Evolutionary conservation across 2,113 vertebrate genomes (phyloP).

Genomic region (Dicerorhinus sumatrensis): DNA sequence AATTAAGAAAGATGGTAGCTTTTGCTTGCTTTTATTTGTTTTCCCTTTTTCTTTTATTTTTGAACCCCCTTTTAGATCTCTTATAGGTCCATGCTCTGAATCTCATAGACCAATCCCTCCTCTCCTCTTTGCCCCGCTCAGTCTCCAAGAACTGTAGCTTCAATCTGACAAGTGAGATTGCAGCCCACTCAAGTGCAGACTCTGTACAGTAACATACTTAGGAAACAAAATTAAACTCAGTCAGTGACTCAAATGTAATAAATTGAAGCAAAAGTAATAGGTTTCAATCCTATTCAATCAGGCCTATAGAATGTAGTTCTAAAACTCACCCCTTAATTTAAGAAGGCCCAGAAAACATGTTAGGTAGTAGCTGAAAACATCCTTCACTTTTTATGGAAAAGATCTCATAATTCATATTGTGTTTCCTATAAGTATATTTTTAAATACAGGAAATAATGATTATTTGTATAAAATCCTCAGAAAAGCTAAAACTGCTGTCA

Average conservation of each 20-base stretch:
- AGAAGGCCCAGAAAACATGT: not conserved
- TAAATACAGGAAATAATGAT: not conserved
- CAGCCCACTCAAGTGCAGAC: not conserved
- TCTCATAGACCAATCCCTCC: not conserved
- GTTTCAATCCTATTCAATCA: slow-evolving; percentile 14
- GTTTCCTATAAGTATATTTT: not conserved
- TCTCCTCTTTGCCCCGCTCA: not conserved
- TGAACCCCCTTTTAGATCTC: not conserved
- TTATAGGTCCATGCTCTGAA: not conserved
- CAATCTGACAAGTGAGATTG: not conserved
- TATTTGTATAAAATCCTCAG: not conserved
- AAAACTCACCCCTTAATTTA: not conserved
- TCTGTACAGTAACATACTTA: not conserved
- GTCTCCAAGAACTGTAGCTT: not conserved
- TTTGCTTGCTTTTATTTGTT: not conserved
- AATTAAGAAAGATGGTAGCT: not conserved
- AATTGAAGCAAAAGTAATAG: not conserved
- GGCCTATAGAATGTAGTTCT: not conserved
- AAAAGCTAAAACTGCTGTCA: not conserved
- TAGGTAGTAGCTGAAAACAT: not conserved
- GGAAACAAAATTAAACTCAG: not conserved
- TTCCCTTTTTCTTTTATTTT: not conserved
- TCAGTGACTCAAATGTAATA: not conserved
- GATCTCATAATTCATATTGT: not conserved
- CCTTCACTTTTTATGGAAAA: not conserved